These are phyloP conservation scores for Anthopleura xanthogrammica DNA, from an alignment of 92 coral and sea anemone genomes.

Conservation along the genomic window DNA sequence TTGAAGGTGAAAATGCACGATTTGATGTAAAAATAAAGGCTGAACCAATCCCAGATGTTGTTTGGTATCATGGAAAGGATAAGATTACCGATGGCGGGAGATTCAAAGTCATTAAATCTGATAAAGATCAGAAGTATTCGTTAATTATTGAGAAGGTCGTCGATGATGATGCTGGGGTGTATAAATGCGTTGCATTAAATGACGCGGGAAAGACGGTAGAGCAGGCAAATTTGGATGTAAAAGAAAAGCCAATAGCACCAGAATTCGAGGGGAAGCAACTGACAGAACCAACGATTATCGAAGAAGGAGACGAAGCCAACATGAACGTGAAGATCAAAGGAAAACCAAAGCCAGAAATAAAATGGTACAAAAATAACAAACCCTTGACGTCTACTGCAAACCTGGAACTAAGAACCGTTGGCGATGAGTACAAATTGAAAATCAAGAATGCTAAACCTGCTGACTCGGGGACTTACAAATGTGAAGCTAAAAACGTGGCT, in stretches of 20 bases:
- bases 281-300: conserved; percentile 51
- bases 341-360: conserved; percentile 79
- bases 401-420: conserved; percentile 37
- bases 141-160: conserved; percentile 39
- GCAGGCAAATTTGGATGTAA: conserved; percentile 77
- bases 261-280: conserved; percentile 50
- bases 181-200: conserved; percentile 67
- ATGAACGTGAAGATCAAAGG: conserved; percentile 45
- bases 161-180: conserved; percentile 49
- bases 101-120: background rate
- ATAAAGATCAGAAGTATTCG: background rate
- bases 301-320: conserved; percentile 66
- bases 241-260: conserved; percentile 62
- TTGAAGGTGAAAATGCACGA: conserved; percentile 74
- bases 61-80: conserved; percentile 78
- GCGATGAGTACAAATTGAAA: conserved; percentile 42
- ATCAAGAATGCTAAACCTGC: conserved; percentile 55
- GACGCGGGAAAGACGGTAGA: conserved; percentile 66
- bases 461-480: conserved; percentile 75
- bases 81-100: conserved; percentile 62
- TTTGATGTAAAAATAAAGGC: conserved; percentile 73
- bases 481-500: conserved; percentile 54
- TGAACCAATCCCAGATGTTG: conserved; percentile 72
- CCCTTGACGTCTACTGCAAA: conserved; percentile 45
- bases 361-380: conserved; percentile 65